phyloP scores from a whole-genome alignment of 2,797 vertebrate species.

The Rhinogobio ventralis region DNA sequence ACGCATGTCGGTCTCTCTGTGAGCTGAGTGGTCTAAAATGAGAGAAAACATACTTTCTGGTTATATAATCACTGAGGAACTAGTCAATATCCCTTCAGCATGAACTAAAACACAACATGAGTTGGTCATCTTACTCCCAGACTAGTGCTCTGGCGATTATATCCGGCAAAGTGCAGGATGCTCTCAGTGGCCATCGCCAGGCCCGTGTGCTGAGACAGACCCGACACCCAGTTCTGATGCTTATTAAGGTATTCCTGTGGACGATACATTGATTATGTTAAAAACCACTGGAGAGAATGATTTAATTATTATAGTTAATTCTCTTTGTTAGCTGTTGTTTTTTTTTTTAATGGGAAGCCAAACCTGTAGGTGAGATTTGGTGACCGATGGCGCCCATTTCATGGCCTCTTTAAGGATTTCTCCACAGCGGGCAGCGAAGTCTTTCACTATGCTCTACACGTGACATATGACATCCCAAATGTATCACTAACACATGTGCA shows the following conservation, averaged over 20 bases:
- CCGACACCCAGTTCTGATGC: slow-evolving; percentile 95
- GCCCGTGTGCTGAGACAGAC: slow-evolving; percentile 94
- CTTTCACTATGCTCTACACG: slow-evolving; percentile 94
- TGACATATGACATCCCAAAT: background rate
- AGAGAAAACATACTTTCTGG: background rate
- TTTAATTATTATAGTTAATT: too few relatives aligned
- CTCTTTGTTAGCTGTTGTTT: background rate
- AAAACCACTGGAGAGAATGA: background rate
- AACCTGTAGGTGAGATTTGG: slow-evolving; percentile 98
- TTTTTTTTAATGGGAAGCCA: background rate
- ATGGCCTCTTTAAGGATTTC: slow-evolving; percentile 99
- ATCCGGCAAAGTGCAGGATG: slow-evolving; percentile 92
- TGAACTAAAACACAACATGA: background rate
- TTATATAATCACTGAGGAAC: background rate
- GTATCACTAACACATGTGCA: background rate
- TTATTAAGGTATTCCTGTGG: slow-evolving; percentile 94
- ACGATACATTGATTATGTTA: background rate
- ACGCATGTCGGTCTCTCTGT: slow-evolving; percentile 92
- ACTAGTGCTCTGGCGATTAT: slow-evolving; percentile 93
- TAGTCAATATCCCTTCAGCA: background rate
- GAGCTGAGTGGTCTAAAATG: slow-evolving; percentile 86
- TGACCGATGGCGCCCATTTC: slow-evolving; percentile 99
- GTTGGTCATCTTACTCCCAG: slow-evolving; percentile 82
- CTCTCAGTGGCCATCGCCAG: slow-evolving; percentile 97
- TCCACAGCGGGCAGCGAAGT: slow-evolving; percentile 97